Evolutionary conservation across 2,797 vertebrate genomes (phyloP), one percentile per base, ranked within the genome.

Genomic region (Enteromius anoplus): DNA sequence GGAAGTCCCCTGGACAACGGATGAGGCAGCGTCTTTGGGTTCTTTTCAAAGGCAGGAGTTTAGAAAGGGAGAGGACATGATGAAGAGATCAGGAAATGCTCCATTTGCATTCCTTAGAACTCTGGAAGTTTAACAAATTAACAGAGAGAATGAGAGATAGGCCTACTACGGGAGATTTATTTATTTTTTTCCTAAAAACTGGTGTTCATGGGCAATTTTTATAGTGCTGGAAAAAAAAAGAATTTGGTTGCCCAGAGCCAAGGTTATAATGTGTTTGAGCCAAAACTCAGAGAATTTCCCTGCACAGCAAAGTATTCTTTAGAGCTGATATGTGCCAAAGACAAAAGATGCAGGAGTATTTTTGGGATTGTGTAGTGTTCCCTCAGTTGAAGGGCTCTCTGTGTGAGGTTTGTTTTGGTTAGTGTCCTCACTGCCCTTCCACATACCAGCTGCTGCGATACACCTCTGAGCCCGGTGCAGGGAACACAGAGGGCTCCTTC

Each of bases 391-490:
- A 82, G 64, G 80, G 80, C 69, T 82, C 42, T 75, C 84, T 26
- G 68, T 86, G 75, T 78, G 60, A 58, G 69, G 79, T 82, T 85
- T 86, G 82, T 85, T 90, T 93, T 91, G 89, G 87, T 88, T 81
- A 77, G 86, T 91, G 87, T 93, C 89, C 88, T 89, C 87, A 84
- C 51, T 87, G 60, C 69, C 89, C 88, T 86, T 89, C 91, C 90
- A 93, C 94, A 96, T 97, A 96, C 95, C 93, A 91, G 92, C 93
- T 94, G 85, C 94, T 23, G 92, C 92, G 95, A 94, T 95, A 95
- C 94, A 92, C 92, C 91, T 94, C 92, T 92, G 92, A 71, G 93
- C 91, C 91, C 91, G 93, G 93, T 93, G 94, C 87, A 87, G 89
- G 90, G 95, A 85, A 84, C 90, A 92, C 91, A 92, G 92, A 92